These are phyloP conservation scores for Neuroterus valhalla DNA, from an alignment of 1,140 invertebrate species.

Conservation along the genomic window DNA sequence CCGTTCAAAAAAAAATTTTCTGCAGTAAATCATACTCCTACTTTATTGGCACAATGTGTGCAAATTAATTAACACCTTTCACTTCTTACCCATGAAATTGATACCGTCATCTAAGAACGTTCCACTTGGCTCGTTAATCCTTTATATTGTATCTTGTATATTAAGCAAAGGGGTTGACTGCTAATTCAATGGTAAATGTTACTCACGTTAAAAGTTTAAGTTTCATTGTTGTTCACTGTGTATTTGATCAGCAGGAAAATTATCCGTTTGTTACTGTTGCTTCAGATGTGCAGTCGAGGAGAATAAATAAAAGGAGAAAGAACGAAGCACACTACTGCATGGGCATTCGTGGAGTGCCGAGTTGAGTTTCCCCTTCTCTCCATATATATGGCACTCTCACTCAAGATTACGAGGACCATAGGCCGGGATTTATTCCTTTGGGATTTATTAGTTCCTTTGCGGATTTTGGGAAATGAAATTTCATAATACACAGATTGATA, in stretches of 20 bases:
- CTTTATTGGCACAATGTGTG: neutral
- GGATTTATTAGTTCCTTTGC: no score
- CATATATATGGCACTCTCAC: conserved; percentile 67
- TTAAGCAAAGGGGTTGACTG: conserved; percentile 23
- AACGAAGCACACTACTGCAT: conserved; percentile 66
- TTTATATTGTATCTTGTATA: neutral
- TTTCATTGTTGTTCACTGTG: conserved; percentile 53
- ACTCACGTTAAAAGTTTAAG: conserved; percentile 62
- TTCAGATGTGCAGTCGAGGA: conserved; percentile 54
- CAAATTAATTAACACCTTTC: conserved; percentile 31
- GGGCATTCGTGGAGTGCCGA: conserved; percentile 68
- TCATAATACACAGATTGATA: no score
- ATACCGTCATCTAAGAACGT: conserved; percentile 10
- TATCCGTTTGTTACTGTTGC: conserved; percentile 42
- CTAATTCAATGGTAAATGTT: conserved; percentile 36
- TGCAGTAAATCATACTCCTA: neutral
- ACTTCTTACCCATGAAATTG: conserved; percentile 18
- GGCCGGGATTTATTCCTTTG: neutral
- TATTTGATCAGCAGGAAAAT: conserved; percentile 5
- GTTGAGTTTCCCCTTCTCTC: conserved; percentile 66
- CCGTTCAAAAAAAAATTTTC: neutral
- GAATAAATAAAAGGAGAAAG: conserved; percentile 61
- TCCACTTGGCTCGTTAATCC: neutral
- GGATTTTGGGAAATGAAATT: no score
- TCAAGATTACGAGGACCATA: conserved; percentile 37